These are phyloP conservation scores for Amblyraja radiata DNA, from an alignment of 2,797 vertebrate genomes.

Conservation along the genomic window DNA sequence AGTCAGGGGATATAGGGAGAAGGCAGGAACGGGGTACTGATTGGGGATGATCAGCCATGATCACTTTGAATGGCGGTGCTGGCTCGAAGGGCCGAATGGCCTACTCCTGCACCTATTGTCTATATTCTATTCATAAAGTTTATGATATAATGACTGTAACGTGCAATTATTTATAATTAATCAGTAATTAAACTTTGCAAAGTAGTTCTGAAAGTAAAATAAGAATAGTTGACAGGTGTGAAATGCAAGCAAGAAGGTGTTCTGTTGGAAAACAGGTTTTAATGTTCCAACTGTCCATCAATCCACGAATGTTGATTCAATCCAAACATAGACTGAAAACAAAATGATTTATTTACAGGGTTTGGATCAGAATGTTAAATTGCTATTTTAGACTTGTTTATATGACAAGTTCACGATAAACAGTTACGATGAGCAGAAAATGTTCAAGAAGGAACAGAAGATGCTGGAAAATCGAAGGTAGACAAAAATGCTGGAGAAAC, in stretches of 20 bases:
- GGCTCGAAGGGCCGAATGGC: too few relatives aligned
- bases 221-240: not conserved
- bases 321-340: not conserved
- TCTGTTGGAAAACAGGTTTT: not conserved
- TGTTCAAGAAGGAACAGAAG: too few relatives aligned
- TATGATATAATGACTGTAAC: not conserved
- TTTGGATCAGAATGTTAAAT: not conserved
- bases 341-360: not conserved
- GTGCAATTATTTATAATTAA: not conserved
- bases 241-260: not conserved
- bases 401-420: not conserved
- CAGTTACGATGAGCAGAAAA: not conserved
- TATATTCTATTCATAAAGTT: not conserved
- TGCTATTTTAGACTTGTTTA: not conserved
- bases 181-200: not conserved
- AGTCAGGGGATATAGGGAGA: too few relatives aligned
- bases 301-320: not conserved
- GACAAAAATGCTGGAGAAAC: too few relatives aligned
- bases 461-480: too few relatives aligned
- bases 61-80: too few relatives aligned
- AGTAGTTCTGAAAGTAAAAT: not conserved
- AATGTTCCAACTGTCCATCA: not conserved
- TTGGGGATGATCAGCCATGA: too few relatives aligned
- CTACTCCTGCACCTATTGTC: too few relatives aligned
- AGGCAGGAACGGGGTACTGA: too few relatives aligned